Evolutionary conservation across 2,797 vertebrate genomes (phyloP).

Genomic region (Scleropages formosus): DNA sequence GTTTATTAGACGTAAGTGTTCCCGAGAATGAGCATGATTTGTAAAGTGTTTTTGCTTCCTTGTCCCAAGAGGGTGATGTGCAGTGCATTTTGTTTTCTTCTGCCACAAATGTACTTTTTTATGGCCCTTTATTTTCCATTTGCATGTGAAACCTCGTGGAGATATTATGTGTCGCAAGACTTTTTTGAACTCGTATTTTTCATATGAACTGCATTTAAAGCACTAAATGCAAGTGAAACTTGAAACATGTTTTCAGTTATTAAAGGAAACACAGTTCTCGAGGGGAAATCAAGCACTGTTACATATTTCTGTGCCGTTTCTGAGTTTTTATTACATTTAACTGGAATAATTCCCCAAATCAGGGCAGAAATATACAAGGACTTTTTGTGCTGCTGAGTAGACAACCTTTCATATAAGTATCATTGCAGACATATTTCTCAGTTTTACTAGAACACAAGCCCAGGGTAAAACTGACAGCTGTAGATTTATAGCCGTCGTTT

Average conservation of each 20-base stretch:
- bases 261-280: not conserved
- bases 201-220: too few species aligned
- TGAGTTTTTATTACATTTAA: not conserved
- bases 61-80: not conserved
- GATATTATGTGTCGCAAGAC: too few species aligned
- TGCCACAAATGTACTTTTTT: not conserved
- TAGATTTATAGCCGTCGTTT: slow-evolving; percentile 29
- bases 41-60: not conserved
- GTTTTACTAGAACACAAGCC: slow-evolving; percentile 22
- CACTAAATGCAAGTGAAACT: too few species aligned
- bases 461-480: slow-evolving; percentile 22
- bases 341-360: not conserved
- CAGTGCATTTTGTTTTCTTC: not conserved
- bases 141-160: not conserved
- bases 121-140: not conserved
- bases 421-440: slow-evolving; percentile 21
- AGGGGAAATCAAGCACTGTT: not conserved
- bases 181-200: not conserved
- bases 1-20: slow-evolving; percentile 87
- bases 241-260: too few species aligned
- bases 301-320: not conserved
- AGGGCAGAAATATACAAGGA: not conserved
- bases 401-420: slow-evolving; percentile 22
- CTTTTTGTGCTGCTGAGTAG: not conserved
- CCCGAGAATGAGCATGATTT: not conserved